A percentile compares a stretch with the other conserved stretches of the same genome.
phyloP scores from a whole-genome alignment of 2,113 vertebrate species.

The Aplodontia rufa region DNA sequence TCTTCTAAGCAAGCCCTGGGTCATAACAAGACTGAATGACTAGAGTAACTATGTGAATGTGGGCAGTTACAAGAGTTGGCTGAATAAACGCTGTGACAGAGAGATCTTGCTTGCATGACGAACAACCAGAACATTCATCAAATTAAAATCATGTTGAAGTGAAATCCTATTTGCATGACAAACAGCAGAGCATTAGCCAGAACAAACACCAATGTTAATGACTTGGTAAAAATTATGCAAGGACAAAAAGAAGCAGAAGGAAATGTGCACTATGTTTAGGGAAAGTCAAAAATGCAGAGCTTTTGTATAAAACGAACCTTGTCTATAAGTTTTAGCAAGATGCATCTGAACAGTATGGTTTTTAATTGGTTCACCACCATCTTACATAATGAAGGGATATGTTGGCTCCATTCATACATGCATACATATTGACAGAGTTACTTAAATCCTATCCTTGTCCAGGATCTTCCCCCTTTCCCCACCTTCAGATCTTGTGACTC shows the following conservation, averaged over 20 bases:
- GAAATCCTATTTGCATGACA: slow-evolving; percentile 63
- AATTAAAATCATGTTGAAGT: slow-evolving; percentile 60
- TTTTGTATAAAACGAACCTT: background rate
- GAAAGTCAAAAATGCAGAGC: too few relatives aligned
- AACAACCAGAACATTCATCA: slow-evolving; percentile 45
- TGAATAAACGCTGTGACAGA: background rate
- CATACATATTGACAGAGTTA: too few relatives aligned
- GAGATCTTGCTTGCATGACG: slow-evolving; percentile 30
- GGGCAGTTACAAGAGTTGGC: background rate
- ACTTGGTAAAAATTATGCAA: background rate
- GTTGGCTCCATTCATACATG: too few relatives aligned
- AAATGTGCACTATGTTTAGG: background rate
- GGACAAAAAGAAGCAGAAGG: background rate
- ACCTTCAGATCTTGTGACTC: too few relatives aligned
- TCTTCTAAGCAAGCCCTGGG: background rate
- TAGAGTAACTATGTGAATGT: slow-evolving; percentile 16
- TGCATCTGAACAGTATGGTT: background rate
- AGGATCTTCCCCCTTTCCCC: too few relatives aligned
- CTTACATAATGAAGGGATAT: too few relatives aligned
- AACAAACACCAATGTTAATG: background rate
- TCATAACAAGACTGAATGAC: background rate
- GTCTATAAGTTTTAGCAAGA: background rate
- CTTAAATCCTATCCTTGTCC: too few relatives aligned
- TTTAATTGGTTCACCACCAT: too few relatives aligned
- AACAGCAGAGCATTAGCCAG: slow-evolving; percentile 13